Evolutionary conservation across 2,888 invertebrate genomes (phyloP).

Genomic region (Alloplasta piceator): DNA sequence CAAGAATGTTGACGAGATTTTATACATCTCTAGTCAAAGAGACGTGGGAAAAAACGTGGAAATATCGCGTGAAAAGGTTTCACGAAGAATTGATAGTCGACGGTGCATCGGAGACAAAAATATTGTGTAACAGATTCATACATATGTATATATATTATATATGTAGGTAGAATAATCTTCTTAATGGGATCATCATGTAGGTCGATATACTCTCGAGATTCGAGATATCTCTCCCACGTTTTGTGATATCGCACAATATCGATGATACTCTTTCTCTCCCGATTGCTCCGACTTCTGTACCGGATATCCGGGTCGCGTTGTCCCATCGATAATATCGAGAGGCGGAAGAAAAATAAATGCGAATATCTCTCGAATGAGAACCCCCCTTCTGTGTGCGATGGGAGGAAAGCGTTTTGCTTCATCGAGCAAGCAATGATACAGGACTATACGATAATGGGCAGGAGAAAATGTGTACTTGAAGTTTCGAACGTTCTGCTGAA

Average conservation of each 20-base stretch:
- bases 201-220: conserved; percentile 41
- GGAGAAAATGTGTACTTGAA: no score
- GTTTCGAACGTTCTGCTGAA: no score
- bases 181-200: conserved; percentile 48
- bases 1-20: conserved; percentile 14
- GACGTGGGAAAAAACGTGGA: neutral
- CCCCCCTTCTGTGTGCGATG: conserved; percentile 1
- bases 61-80: neutral
- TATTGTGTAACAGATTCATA: no score
- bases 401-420: conserved; percentile 25
- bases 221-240: conserved; percentile 31
- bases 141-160: no score
- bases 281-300: conserved; percentile 8
- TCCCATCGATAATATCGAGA: conserved; percentile 30
- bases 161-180: conserved; percentile 30
- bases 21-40: no score
- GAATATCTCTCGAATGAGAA: conserved; percentile 22
- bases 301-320: conserved; percentile 55
- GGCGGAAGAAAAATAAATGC: conserved; percentile 4
- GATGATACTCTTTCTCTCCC: neutral
- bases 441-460: no score
- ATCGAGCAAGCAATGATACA: neutral
- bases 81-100: no score
- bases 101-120: no score
- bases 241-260: conserved; percentile 13